Evolutionary conservation across 2,797 vertebrate species (phyloP).

Genomic region (Diglossa cyanea): DNA sequence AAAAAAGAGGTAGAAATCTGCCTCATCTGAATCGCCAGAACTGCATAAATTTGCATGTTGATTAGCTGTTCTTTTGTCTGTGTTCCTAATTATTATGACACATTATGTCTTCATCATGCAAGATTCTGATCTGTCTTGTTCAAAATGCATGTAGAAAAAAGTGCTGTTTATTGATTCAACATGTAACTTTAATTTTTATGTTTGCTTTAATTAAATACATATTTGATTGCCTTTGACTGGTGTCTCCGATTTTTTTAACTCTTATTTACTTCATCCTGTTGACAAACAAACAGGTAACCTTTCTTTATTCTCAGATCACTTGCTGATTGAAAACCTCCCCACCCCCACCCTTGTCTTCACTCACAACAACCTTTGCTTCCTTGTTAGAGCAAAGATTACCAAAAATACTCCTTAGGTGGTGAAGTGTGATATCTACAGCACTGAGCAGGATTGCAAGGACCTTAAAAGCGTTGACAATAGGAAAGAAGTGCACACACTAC

Average conservation of each 20-base stretch:
- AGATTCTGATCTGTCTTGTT: constrained; percentile 89
- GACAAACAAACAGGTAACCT: constrained; percentile 86
- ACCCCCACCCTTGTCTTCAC: neutral
- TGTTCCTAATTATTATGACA: constrained; percentile 94
- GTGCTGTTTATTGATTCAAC: constrained; percentile 84
- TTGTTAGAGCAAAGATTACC: constrained; percentile 49
- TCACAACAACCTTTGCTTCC: constrained; percentile 43
- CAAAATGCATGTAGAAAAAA: constrained; percentile 85
- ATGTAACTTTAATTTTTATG: constrained; percentile 86
- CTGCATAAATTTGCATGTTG: constrained; percentile 94
- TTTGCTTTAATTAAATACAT: constrained; percentile 89
- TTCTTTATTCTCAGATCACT: constrained; percentile 65
- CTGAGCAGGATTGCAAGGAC: neutral
- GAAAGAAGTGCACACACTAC: neutral
- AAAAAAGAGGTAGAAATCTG: constrained; percentile 84
- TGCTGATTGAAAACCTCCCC: constrained; percentile 35
- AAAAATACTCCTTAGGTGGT: neutral
- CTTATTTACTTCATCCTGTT: constrained; percentile 83
- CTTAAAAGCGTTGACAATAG: neutral
- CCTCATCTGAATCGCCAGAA: constrained; percentile 85
- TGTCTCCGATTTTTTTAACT: constrained; percentile 71
- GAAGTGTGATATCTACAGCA: neutral
- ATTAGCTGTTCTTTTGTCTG: constrained; percentile 92
- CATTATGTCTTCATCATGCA: constrained; percentile 94
- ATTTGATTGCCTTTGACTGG: constrained; percentile 85